Evolutionary conservation across 1,140 invertebrate genomes (phyloP).

Genomic region (Drosophila lacertosa): DNA sequence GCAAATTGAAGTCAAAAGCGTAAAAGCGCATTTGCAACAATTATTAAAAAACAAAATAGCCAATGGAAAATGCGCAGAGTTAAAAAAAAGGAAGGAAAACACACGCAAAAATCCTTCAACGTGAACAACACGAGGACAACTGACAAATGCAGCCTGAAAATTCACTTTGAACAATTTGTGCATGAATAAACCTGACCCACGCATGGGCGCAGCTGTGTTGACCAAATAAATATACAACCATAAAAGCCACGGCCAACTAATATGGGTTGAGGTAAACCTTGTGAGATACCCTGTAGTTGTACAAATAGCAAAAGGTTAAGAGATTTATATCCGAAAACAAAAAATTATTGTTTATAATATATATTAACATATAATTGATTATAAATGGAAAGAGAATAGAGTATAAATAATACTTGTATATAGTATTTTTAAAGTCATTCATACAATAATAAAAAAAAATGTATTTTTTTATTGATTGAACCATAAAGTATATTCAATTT

Average conservation of each 20-base stretch:
- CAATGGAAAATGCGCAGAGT: constrained; percentile 13
- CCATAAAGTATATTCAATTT: no score
- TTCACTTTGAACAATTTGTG: constrained; percentile 78
- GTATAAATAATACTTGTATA: no score
- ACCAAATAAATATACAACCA: constrained; percentile 40
- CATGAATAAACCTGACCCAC: constrained; percentile 66
- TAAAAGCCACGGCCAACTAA: constrained; percentile 19
- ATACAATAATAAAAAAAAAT: no score
- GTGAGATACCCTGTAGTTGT: not conserved
- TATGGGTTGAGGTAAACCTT: constrained; percentile 10
- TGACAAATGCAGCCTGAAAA: constrained; percentile 68
- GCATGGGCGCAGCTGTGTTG: constrained; percentile 40
- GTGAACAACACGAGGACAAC: constrained; percentile 52
- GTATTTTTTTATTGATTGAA: no score
- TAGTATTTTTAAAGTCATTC: no score
- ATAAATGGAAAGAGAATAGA: no score
- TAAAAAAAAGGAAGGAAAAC: not conserved
- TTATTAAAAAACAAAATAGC: constrained; percentile 43
- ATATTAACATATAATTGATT: no score
- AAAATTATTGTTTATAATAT: no score
- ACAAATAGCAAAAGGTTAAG: no score
- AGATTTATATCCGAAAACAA: no score
- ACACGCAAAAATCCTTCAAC: not conserved
- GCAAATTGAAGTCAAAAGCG: constrained; percentile 76
- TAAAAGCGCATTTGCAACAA: constrained; percentile 83